Evolutionary conservation across 2,888 invertebrate genomes (phyloP).

Genomic region (Hirudinaria manillensis): DNA sequence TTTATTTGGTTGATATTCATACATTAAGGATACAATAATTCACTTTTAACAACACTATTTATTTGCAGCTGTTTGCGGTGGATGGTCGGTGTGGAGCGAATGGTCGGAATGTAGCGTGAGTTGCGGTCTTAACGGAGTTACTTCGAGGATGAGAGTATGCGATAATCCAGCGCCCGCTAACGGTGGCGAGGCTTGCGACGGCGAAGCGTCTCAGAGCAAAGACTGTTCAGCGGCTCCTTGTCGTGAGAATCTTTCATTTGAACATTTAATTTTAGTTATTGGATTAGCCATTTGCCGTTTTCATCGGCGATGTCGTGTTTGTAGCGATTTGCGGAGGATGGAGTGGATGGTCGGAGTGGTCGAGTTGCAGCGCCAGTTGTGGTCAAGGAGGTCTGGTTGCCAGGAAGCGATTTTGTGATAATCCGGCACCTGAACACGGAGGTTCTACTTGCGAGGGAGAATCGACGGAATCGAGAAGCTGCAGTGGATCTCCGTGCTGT

Average conservation of each 20-base stretch:
- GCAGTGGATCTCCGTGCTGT: constrained; percentile 27
- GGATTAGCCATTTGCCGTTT: no score
- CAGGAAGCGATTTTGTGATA: constrained; percentile 35
- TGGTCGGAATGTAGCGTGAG: constrained; percentile 36
- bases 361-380: constrained; percentile 36
- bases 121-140: constrained; percentile 32
- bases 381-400: constrained; percentile 27
- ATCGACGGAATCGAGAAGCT: constrained; percentile 18
- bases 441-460: constrained; percentile 40
- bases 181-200: constrained; percentile 36
- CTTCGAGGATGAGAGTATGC: constrained; percentile 34
- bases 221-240: constrained; percentile 33
- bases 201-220: constrained; percentile 30
- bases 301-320: not conserved
- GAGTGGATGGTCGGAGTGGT: constrained; percentile 36
- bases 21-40: no score
- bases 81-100: constrained; percentile 34
- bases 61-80: constrained; percentile 33
- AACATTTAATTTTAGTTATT: not conserved
- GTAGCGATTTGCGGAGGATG: constrained; percentile 35
- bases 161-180: constrained; percentile 34
- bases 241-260: constrained; percentile 25
- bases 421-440: constrained; percentile 41
- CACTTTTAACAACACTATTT: not conserved
- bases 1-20: not conserved